Evolutionary conservation across 1,140 invertebrate species (phyloP), one percentile per base, ranked within the genome.

Genomic region (Drosophila serrata): DNA sequence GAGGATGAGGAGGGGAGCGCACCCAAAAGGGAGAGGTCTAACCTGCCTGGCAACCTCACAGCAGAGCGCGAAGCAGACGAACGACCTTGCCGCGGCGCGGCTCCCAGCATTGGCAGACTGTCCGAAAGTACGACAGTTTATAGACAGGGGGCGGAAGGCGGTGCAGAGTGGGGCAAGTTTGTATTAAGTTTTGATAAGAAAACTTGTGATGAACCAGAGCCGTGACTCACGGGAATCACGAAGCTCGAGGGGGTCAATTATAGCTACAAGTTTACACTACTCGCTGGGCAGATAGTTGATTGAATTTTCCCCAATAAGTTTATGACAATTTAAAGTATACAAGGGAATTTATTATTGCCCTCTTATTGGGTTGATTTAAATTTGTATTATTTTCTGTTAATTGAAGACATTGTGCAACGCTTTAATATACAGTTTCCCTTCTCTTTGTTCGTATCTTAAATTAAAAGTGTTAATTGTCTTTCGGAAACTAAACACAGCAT

Each of bases 101-200:
- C 62, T 65, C 45, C 61, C 61, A 75, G 57, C 61, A 67, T 45
- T 56, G 57, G 65, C 80, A 64, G 74, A 57, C 63, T 68, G 74
- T 45, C 74, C 59, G 55, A 75, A 78, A 82, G 59, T 63, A 69
- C 72, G 45, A 43, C 51, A 63, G 49, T 19, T 78, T 56, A 43
- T 29, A 13, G 57, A 27, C 48, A n/a, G 33, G 65, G 51, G 51
- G 19, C 3, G 13, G 1, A 13, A 15, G 13, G 4, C 17, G 13
- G 13, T 13, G 5, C 7, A 13, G 12, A 60, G 61, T 49, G 64
- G 59, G 59, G 51, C 69, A 75, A 75, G 63, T 75, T 82, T 82
- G 69, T 79, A 59, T 75, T 79, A 45, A 62, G 72, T 82, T 84
- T 70, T 82, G 79, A 81, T 81, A 81, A 81, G 60, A 37, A 53